These are phyloP conservation scores for Geophilus truncorum DNA, from an alignment of 2,888 invertebrate genomes.

Conservation along the genomic window DNA sequence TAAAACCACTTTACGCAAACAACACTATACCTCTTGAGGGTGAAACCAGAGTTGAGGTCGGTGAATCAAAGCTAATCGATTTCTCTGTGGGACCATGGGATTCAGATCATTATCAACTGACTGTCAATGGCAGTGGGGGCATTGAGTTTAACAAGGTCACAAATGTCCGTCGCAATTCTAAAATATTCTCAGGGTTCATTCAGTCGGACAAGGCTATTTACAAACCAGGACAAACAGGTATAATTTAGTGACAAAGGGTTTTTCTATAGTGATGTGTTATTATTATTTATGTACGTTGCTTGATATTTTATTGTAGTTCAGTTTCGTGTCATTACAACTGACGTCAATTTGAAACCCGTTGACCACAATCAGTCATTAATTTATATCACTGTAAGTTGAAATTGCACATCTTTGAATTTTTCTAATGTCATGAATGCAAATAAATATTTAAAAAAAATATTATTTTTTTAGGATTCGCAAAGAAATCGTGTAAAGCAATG, in stretches of 20 bases:
- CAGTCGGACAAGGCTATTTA: conserved; percentile 51
- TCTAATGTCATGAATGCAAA: no score
- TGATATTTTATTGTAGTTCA: conserved; percentile 44
- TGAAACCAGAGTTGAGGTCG: conserved; percentile 64
- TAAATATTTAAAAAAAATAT: background rate
- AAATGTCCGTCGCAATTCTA: conserved; percentile 43
- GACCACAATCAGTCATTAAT: conserved; percentile 47
- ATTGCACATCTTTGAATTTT: no score
- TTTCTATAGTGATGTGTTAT: background rate
- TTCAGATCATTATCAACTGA: conserved; percentile 12
- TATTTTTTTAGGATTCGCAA: conserved; percentile 45
- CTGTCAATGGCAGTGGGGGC: conserved; percentile 36
- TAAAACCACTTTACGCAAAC: conserved; percentile 45
- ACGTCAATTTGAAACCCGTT: conserved; percentile 48
- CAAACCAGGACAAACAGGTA: conserved; percentile 46
- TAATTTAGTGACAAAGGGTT: no score
- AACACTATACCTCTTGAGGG: conserved; percentile 64
- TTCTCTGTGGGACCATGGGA: conserved; percentile 55
- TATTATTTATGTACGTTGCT: background rate
- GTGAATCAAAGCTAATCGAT: conserved; percentile 62
- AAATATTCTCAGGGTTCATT: conserved; percentile 47
- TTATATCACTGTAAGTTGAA: conserved; percentile 44
- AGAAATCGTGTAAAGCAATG: conserved; percentile 48
- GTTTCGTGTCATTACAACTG: conserved; percentile 50
- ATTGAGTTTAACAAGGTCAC: conserved; percentile 38